Percentiles rank a stretch among this genome's conserved stretches.
phyloP scores from a whole-genome alignment of 2,113 vertebrate species.

The Thamnophis sirtalis region DNA sequence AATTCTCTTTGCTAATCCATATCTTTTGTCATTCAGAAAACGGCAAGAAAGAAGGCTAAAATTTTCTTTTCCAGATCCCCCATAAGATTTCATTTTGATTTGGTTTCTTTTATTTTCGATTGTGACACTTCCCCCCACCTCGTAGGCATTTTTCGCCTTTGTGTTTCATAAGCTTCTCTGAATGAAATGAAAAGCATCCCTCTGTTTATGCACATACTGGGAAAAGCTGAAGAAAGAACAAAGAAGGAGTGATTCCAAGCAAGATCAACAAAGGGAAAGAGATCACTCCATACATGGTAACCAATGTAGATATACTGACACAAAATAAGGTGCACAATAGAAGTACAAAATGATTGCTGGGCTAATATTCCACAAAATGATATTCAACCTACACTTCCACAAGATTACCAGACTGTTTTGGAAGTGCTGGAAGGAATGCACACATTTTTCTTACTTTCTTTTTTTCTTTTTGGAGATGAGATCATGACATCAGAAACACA shows the following conservation, averaged over 20 bases:
- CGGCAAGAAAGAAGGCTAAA: conserved; percentile 30
- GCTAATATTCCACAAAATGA: not conserved
- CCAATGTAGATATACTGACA: not conserved
- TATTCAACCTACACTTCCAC: not conserved
- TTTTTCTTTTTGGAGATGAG: not conserved
- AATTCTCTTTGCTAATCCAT: conserved; percentile 34
- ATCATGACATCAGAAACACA: not conserved
- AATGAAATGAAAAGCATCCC: not conserved
- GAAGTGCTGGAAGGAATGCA: not conserved
- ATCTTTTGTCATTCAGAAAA: conserved; percentile 26
- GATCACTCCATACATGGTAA: not conserved
- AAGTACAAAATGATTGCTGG: not conserved
- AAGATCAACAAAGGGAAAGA: not conserved
- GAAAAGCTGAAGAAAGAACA: not conserved
- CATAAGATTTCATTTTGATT: not conserved
- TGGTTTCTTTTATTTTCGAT: conserved; percentile 8
- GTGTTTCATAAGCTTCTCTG: not conserved
- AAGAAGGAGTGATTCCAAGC: not conserved
- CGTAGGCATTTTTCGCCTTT: not conserved
- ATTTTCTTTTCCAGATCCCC: conserved; percentile 35
- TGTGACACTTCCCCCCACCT: not conserved
- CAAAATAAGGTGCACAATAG: not conserved
- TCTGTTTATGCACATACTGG: not conserved
- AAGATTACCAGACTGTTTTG: not conserved
- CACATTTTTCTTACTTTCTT: too few species aligned